Evolutionary conservation across 2,888 invertebrate genomes (phyloP), one percentile per base, ranked within the genome.

Genomic region (Dioctria rufipes): DNA sequence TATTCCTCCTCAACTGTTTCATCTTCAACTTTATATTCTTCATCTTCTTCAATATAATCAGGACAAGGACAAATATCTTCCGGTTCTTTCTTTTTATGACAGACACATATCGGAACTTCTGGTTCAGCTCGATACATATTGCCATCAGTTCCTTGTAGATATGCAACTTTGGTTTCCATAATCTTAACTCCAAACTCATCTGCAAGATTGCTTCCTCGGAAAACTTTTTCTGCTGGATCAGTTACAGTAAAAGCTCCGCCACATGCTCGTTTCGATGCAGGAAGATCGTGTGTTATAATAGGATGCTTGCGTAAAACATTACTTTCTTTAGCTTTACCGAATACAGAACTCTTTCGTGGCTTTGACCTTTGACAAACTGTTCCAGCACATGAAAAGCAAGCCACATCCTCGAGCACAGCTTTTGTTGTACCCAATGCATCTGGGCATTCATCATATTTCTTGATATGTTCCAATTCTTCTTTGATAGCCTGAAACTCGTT

Each of bases 341-440:
- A 66, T 5, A 13, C 3, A 2, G 84, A 84, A n/a, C 81, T 67
- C 43, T 83, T 58, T 0, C 81, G 77, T 37, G 82, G 73, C 54
- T 39, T 37, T 3, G 61, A 60, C 6, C 78, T 77, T 11, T 83
- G 82, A 42, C 88, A 87, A 5, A 89, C 84, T 1, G 81, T 83
- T 0, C 82, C 66, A 71, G 86, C 86, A 58, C 89, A 89, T 0
- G 86, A 86, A 3, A 87, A 42, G 71, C 89, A 89, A 2, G 84
- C 81, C 0, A 88, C 51, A 5, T 85, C 84, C 0, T 83, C 82
- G 69, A 85, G 84, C 2, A 88, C 84, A 9, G 86, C 85, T 5
- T 87, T 88, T 0, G 87, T 86, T 0, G 87, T 66, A 40, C 65
- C 86, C 9, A 86, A 85, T 0, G 87, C 86, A 80, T 88, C 60